These are phyloP conservation scores for Taxidea taxus DNA, from an alignment of 2,113 vertebrate species.

Conservation along the genomic window DNA sequence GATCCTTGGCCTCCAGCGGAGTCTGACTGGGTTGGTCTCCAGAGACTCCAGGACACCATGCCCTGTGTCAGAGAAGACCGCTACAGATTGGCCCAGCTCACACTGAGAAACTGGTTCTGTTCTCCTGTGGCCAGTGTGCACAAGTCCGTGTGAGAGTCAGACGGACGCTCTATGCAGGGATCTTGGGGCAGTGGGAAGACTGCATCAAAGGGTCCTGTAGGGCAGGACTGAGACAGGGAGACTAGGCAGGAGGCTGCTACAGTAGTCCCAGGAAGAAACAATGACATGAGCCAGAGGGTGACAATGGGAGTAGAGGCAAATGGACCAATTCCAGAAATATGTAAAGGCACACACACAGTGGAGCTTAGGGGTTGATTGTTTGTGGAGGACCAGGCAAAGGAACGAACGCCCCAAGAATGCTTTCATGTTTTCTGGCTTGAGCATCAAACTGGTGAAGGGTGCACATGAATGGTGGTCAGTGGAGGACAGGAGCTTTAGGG, in stretches of 20 bases:
- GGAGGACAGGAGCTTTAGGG: not conserved
- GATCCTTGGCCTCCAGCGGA: not conserved
- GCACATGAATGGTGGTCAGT: not conserved
- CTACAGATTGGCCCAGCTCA: not conserved
- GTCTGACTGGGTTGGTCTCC: accelerated
- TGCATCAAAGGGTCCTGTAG: not conserved
- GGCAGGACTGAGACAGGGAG: not conserved
- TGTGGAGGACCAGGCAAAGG: not conserved
- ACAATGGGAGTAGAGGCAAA: not conserved
- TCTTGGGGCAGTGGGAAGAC: not conserved
- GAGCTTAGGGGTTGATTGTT: not conserved
- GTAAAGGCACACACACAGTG: accelerated
- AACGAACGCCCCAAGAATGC: accelerated
- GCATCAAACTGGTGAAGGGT: no score
- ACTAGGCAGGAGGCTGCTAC: not conserved
- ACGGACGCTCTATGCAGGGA: accelerated
- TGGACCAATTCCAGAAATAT: not conserved
- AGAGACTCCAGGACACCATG: not conserved
- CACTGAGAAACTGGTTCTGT: not conserved
- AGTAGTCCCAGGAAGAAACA: not conserved
- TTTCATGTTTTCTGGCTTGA: not conserved
- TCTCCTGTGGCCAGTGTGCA: accelerated
- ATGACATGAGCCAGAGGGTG: not conserved
- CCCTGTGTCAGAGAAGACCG: not conserved
- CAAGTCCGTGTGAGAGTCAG: not conserved